These are phyloP conservation scores for Poecilia velifera DNA, from an alignment of 2,797 vertebrate species.

Conservation along the genomic window DNA sequence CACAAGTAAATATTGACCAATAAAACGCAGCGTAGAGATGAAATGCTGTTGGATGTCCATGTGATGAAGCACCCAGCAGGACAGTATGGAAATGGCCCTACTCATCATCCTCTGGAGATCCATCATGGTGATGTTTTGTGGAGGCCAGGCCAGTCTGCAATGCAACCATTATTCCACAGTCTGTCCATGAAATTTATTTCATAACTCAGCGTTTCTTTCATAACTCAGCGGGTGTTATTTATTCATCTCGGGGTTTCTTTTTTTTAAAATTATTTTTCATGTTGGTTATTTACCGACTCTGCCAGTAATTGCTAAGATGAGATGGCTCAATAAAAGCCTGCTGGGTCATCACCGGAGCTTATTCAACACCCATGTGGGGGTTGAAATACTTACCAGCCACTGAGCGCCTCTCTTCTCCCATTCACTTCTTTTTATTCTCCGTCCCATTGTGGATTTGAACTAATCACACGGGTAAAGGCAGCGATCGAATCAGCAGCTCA, in stretches of 20 bases:
- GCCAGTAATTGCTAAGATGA: constrained; percentile 23
- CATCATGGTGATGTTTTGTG: constrained; percentile 40
- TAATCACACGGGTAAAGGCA: neutral
- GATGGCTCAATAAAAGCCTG: constrained; percentile 35
- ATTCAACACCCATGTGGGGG: constrained; percentile 12
- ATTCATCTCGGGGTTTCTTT: constrained; percentile 23
- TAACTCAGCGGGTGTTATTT: constrained; percentile 24
- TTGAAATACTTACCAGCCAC: neutral
- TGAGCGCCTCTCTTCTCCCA: constrained; percentile 9
- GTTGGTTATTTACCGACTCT: constrained; percentile 38
- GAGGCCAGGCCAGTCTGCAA: constrained; percentile 32
- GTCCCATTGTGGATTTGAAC: neutral
- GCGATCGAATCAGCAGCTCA: neutral
- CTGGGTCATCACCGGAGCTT: constrained; percentile 9
- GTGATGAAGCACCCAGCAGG: constrained; percentile 50
- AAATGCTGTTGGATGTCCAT: neutral
- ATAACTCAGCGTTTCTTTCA: constrained; percentile 13
- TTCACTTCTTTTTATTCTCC: constrained; percentile 1
- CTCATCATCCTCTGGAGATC: constrained; percentile 53
- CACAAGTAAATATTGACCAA: constrained; percentile 9
- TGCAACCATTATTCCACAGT: constrained; percentile 33
- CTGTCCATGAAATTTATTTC: constrained; percentile 18
- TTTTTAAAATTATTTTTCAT: constrained; percentile 1
- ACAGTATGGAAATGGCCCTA: constrained; percentile 55
- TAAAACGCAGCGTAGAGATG: constrained; percentile 8